Evolutionary conservation across 2,113 vertebrate genomes (phyloP), one percentile per base, ranked within the genome.

Genomic region (Illadopsis cleaveri): DNA sequence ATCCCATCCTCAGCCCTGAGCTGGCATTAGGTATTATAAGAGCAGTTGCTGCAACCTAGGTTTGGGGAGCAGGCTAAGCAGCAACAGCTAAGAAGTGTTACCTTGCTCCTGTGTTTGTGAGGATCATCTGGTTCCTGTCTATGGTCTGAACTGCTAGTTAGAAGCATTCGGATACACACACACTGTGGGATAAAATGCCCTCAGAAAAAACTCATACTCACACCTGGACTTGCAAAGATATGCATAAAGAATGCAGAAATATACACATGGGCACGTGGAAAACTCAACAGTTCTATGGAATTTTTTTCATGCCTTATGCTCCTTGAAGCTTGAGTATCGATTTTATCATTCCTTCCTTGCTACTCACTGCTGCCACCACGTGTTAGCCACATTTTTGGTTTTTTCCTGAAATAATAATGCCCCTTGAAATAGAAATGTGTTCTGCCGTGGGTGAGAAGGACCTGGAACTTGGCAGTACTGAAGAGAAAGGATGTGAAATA

Each of bases 301-400:
- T 50, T 75, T 89, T 89, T 45, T 22, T 33, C 17, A 2, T 70
- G 21, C 25, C 6, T 61, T 20, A 23, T 3, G 23, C 21, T 69
- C 4, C 35, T 80, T 38, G 61, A 82, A 77, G 40, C 35, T 19
- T 5, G 17, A 77, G 24, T 28, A 58, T 4, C 1, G 1, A 45
- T 10, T 44, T 93, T 44, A n/a, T 70, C 21, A 4, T 30, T 75
- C 42, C 23, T 65, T 54, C 35, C 66, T 90, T 82, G 35, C 75
- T 94, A 76, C 94, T 96, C 95, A 44, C 87, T 97, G 85, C 94
- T 96, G 96, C 94, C 96, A 95, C 94, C 96, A 92, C 9, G 95
- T 94, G 94, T 95, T 88, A 60, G 44, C 76, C 77, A 40, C 66
- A 8, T 5, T 47, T 62, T 42, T 48, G 40, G 5, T 23, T 18